phyloP scores from a whole-genome alignment of 1,140 invertebrate species.

The Pinna nobilis region DNA sequence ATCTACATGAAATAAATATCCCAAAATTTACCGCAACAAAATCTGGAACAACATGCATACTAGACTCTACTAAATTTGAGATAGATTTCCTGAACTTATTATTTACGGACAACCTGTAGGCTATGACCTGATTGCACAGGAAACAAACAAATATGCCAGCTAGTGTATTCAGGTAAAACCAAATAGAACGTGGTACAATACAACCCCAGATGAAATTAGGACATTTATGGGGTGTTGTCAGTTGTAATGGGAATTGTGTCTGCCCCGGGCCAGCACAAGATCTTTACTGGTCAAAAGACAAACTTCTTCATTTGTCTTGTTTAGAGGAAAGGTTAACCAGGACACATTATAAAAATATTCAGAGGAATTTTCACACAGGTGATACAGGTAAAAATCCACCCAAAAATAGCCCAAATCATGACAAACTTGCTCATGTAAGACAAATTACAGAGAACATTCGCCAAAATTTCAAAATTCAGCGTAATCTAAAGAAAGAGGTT shows the following conservation, averaged over 20 bases:
- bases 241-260: background rate
- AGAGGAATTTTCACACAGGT: conserved; percentile 1
- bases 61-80: background rate
- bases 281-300: conserved; percentile 5
- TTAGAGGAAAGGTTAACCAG: conserved; percentile 3
- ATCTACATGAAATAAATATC: background rate
- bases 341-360: conserved; percentile 14
- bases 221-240: background rate
- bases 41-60: background rate
- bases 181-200: conserved; percentile 4
- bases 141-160: conserved; percentile 13
- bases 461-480: background rate
- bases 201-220: conserved; percentile 3
- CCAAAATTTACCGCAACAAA: background rate
- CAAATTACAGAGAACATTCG: conserved; percentile 1
- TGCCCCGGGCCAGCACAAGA: background rate
- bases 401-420: conserved; percentile 12
- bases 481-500: conserved; percentile 22
- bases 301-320: background rate
- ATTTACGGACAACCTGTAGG: background rate
- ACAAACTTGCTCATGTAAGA: conserved; percentile 12
- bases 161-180: background rate
- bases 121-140: background rate
- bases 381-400: conserved; percentile 14
- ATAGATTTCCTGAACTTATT: conserved; percentile 5